phyloP scores from a whole-genome alignment of 2,888 invertebrate genomes.

The Galerucella pusilla region DNA sequence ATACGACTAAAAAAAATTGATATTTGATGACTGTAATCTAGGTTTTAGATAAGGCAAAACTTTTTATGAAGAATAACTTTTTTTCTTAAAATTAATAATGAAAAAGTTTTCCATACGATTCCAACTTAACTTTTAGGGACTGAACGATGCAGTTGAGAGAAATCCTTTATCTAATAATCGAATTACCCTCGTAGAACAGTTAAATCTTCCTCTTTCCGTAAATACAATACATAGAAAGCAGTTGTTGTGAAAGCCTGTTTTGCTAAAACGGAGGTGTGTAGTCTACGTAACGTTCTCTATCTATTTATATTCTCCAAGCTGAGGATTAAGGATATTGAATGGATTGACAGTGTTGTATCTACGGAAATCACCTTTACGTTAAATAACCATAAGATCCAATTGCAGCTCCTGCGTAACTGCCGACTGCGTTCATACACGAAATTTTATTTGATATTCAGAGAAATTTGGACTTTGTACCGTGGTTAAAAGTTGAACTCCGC shows the following conservation, averaged over 20 bases:
- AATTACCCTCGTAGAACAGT: not conserved
- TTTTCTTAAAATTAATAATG: too few species aligned
- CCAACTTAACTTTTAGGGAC: too few species aligned
- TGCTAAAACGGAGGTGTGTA: constrained; percentile 29
- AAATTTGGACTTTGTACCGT: constrained; percentile 51
- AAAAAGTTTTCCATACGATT: too few species aligned
- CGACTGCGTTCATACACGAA: not conserved
- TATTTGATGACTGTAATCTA: too few species aligned
- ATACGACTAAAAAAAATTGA: too few species aligned
- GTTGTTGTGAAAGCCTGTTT: constrained; percentile 24
- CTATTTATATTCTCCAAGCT: constrained; percentile 18
- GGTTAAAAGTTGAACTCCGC: constrained; percentile 46
- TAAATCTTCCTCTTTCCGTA: not conserved
- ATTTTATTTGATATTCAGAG: constrained; percentile 23
- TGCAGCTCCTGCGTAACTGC: not conserved
- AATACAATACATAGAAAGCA: not conserved
- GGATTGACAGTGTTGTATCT: constrained; percentile 3
- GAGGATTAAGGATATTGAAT: constrained; percentile 5
- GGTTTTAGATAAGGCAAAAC: too few species aligned
- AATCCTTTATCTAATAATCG: not conserved
- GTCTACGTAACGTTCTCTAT: constrained; percentile 20
- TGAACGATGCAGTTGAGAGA: not conserved
- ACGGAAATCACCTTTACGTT: constrained; percentile 7
- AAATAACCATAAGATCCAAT: constrained; percentile 12
- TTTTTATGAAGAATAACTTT: too few species aligned